Evolutionary conservation across 2,797 vertebrate species (phyloP).

Genomic region (Sebastes diaconus): DNA sequence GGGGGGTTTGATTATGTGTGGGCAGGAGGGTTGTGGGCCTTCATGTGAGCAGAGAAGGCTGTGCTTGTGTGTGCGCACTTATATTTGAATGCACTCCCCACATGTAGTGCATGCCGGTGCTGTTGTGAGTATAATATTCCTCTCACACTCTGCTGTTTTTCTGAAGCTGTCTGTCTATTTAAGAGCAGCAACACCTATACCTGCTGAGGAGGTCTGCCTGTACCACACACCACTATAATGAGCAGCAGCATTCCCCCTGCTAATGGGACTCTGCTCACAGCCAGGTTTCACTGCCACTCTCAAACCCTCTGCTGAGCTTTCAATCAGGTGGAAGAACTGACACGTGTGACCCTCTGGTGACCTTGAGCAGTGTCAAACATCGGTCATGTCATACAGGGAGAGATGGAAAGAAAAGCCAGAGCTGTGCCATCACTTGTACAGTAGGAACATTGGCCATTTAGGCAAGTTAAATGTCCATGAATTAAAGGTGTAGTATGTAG

Average conservation of each 20-base stretch:
- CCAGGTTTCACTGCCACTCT: constrained; percentile 2
- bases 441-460: not conserved
- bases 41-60: constrained; percentile 7
- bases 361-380: constrained; percentile 46
- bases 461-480: not conserved
- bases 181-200: constrained; percentile 37
- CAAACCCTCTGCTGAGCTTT: not conserved
- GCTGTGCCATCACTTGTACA: not conserved
- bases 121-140: constrained; percentile 34
- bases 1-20: constrained; percentile 48
- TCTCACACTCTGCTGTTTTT: constrained; percentile 44
- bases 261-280: constrained; percentile 35
- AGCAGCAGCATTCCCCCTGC: constrained; percentile 50
- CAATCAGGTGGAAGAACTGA: not conserved
- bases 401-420: not conserved
- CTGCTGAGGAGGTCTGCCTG: constrained; percentile 46
- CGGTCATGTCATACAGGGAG: not conserved
- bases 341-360: constrained; percentile 38
- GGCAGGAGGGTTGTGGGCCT: constrained; percentile 23
- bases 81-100: constrained; percentile 1
- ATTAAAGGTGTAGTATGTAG: not conserved
- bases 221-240: constrained; percentile 42
- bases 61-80: not conserved
- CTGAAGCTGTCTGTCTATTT: constrained; percentile 4
- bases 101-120: not conserved